These are phyloP conservation scores for Panopea generosa DNA, from an alignment of 2,888 invertebrate genomes.

Conservation along the genomic window DNA sequence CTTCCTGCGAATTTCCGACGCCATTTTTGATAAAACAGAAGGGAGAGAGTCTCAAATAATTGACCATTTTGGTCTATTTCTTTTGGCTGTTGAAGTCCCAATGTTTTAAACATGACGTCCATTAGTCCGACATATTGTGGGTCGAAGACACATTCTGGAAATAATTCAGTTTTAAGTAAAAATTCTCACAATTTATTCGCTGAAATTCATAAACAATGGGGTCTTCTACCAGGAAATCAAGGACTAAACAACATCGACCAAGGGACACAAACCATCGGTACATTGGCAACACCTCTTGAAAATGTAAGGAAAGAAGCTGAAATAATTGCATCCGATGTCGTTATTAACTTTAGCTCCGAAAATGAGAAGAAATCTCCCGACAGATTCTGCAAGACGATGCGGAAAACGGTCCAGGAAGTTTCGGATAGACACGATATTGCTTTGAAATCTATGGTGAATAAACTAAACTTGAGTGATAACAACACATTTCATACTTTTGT, in stretches of 20 bases:
- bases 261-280: conserved; percentile 71
- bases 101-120: conserved; percentile 19
- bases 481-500: conserved; percentile 79
- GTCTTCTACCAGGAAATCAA: conserved; percentile 72
- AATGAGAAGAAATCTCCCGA: conserved; percentile 72
- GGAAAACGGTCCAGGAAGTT: conserved; percentile 81
- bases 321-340: conserved; percentile 76
- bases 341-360: conserved; percentile 69
- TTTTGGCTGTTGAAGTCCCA: conserved; percentile 14
- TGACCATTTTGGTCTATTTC: conserved; percentile 12
- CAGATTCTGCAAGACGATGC: conserved; percentile 81
- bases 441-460: conserved; percentile 81
- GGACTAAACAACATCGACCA: conserved; percentile 77
- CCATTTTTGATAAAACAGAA: conserved; percentile 38
- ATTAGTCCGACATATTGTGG: conserved; percentile 54
- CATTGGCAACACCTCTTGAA: conserved; percentile 70
- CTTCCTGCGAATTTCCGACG: conserved; percentile 18
- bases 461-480: conserved; percentile 74
- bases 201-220: conserved; percentile 77
- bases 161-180: conserved; percentile 18
- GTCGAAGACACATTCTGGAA: conserved; percentile 42
- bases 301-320: conserved; percentile 77
- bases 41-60: not conserved
- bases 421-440: conserved; percentile 80
- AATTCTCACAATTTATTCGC: conserved; percentile 74